phyloP scores from a whole-genome alignment of 2,797 vertebrate species.

The Cetoscarus ocellatus region DNA sequence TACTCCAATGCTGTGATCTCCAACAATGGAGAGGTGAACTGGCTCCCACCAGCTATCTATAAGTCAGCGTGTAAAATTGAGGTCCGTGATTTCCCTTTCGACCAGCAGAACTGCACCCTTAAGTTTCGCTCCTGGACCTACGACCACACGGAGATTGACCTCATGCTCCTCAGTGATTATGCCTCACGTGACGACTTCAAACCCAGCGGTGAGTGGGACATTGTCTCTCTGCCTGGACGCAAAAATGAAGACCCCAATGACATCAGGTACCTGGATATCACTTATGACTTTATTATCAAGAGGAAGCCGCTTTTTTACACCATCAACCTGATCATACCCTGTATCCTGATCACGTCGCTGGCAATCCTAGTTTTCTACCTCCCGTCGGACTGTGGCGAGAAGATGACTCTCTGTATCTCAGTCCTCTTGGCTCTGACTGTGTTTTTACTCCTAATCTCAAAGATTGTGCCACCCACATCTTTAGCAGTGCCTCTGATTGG shows the following conservation, averaged over 20 bases:
- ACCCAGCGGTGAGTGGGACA: constrained; percentile 88
- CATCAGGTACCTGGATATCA: constrained; percentile 85
- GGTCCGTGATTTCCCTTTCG: constrained; percentile 89
- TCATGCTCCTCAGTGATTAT: constrained; percentile 85
- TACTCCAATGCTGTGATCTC: constrained; percentile 86
- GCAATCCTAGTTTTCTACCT: constrained; percentile 89
- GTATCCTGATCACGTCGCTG: constrained; percentile 86
- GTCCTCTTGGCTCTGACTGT: constrained; percentile 88
- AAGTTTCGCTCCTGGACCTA: constrained; percentile 90
- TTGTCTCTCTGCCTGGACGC: constrained; percentile 84
- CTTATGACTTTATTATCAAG: constrained; percentile 87
- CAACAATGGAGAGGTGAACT: constrained; percentile 85
- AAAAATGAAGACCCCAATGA: constrained; percentile 87
- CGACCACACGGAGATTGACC: constrained; percentile 87
- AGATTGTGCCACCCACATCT: constrained; percentile 88
- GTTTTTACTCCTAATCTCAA: constrained; percentile 88
- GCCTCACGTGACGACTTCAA: constrained; percentile 88
- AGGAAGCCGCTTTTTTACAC: constrained; percentile 88
- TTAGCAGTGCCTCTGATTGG: constrained; percentile 88
- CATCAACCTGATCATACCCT: constrained; percentile 87
- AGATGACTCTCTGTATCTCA: constrained; percentile 88
- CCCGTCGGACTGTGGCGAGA: constrained; percentile 88
- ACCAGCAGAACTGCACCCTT: constrained; percentile 89
- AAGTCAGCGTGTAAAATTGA: constrained; percentile 89
- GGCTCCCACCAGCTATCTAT: constrained; percentile 89